Base-by-base conservation (phyloP, 1,140 invertebrate genomes). In the Pseudoatta argentina region DNA sequence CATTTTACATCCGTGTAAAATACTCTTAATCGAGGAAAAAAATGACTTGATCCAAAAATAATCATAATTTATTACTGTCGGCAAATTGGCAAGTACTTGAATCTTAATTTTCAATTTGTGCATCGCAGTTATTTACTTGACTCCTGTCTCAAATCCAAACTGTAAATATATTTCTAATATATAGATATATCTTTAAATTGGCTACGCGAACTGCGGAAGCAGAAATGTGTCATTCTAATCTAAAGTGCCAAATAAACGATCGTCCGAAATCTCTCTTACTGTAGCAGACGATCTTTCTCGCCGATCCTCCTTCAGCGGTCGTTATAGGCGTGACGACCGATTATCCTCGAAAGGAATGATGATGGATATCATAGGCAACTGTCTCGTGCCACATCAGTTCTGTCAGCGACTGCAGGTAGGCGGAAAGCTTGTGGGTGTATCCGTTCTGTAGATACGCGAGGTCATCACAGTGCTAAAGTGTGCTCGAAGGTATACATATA, bases 341-440 rank as follows among this genome's bases (percentile, higher is more conserved):
- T 92, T 91, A 92, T 89, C 91, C 90, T 88, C 72, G 90, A 91
- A 92, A 90, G 88, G 87, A 87, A 76, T 77, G 91, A 91, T 91
- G 91, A 92, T 92, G 87, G 86, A 91, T 92, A 92, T 91, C 89
- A 77, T 91, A 77, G 86, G 85, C 79, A 86, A 88, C 87, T 87
- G 88, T 92, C 89, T 86, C 88, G 91, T 92, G 91, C 77, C 89
- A 78, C 86, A 91, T 91, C 91, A 91, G 69, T 66, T 78, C 87
- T 91, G 88, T 91, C 89, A 91, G 90, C 90, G 59, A 75, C 76
- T 83, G 86, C 87, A 91, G 89, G 89, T 91, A 91, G 89, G 82
- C 87, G 85, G 88, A 73, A 89, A 83, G 85, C 69, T 83, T 61
- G 88, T 89, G 85, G 88, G 85, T 88, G 88, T 89, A 79, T 61